These are phyloP conservation scores for Syngnathus acus DNA, from an alignment of 2,797 vertebrate genomes.

Conservation along the genomic window DNA sequence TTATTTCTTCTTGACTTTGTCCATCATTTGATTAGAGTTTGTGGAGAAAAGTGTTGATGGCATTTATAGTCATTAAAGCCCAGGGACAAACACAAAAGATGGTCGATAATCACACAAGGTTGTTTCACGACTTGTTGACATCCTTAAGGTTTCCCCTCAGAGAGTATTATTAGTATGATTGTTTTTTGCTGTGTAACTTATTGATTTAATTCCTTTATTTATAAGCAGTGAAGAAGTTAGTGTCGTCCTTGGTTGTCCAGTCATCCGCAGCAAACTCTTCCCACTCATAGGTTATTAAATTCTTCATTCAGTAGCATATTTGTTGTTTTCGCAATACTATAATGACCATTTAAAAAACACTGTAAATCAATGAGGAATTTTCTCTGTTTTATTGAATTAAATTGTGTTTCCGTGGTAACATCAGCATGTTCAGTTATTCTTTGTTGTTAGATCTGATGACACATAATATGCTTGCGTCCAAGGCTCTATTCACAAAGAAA, in stretches of 20 bases:
- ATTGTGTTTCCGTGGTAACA: background rate
- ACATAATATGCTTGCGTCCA: background rate
- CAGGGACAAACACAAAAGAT: constrained; percentile 17
- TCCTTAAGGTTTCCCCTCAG: background rate
- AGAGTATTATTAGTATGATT: background rate
- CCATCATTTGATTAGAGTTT: constrained; percentile 10
- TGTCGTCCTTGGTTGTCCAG: background rate
- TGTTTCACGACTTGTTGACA: constrained; percentile 11
- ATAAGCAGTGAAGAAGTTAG: background rate
- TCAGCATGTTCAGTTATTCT: background rate
- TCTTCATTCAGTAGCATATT: too few species aligned
- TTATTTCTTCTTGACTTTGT: constrained; percentile 19
- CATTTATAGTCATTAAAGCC: constrained; percentile 5
- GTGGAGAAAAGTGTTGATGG: constrained; percentile 7
- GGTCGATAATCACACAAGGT: constrained; percentile 14
- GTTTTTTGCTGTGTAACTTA: constrained; percentile 7
- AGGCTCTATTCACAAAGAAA: background rate
- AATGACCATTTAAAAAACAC: too few species aligned
- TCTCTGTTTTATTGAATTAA: too few species aligned
- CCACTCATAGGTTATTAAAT: background rate
- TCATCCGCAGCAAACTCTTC: background rate
- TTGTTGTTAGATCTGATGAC: background rate
- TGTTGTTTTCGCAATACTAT: too few species aligned
- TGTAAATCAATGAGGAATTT: too few species aligned
- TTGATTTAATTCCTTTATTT: background rate